Conservation (phyloP, 2,888 invertebrate species). For the Cotesia congregata region DNA sequence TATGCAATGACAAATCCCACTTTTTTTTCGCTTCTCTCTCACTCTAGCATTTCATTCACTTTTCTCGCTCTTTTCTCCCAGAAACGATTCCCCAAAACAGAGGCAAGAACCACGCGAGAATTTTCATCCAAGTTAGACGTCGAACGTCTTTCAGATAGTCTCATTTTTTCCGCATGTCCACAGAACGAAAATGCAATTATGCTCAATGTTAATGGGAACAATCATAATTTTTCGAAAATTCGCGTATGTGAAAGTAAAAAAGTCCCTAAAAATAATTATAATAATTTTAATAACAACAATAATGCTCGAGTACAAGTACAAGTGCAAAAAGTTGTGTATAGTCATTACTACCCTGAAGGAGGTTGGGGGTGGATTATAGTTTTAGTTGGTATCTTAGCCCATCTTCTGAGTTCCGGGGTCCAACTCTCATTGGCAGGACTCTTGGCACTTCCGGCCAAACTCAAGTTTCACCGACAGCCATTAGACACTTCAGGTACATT, state of each 20-base stretch:
- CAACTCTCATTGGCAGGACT: slow-evolving; percentile 74
- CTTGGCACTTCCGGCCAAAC: slow-evolving; percentile 56
- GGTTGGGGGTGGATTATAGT: slow-evolving; percentile 83
- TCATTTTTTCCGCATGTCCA: no score
- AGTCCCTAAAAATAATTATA: not conserved
- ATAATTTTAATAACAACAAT: not conserved
- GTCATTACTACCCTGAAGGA: slow-evolving; percentile 89
- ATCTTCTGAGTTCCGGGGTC: slow-evolving; percentile 82
- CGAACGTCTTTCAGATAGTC: not conserved
- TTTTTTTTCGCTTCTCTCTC: slow-evolving; percentile 6
- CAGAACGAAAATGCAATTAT: no score
- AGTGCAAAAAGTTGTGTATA: slow-evolving; percentile 77
- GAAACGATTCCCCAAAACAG: slow-evolving; percentile 18
- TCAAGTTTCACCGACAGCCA: slow-evolving; percentile 61
- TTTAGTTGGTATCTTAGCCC: slow-evolving; percentile 76
- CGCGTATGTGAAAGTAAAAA: slow-evolving; percentile 4
- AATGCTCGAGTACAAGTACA: slow-evolving; percentile 70
- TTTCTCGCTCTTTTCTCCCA: not conserved
- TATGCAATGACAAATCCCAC: slow-evolving; percentile 19
- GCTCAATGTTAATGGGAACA: no score
- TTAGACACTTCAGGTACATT: slow-evolving; percentile 60
- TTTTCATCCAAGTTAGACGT: not conserved
- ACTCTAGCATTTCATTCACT: slow-evolving; percentile 10
- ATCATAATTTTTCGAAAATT: not conserved
- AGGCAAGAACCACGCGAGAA: slow-evolving; percentile 15